Evolutionary conservation across 2,113 vertebrate genomes (phyloP), one percentile per base, ranked within the genome.

Genomic region (Callionymus lyra): DNA sequence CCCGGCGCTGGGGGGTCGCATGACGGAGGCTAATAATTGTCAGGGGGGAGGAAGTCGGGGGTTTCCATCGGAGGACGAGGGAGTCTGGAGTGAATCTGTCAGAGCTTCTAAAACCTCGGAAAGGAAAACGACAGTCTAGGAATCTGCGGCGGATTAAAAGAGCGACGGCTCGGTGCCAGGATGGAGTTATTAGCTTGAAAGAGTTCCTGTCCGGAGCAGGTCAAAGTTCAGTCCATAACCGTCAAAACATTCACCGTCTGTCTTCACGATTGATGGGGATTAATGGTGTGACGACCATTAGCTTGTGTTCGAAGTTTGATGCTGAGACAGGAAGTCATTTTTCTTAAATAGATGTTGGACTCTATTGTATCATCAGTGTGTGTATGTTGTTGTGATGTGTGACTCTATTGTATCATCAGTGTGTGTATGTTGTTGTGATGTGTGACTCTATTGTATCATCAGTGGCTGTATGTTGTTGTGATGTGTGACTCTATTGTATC

Each of bases 251-350:
- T 12, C 18, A 16, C 16, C 34, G 60, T 57, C 49, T 41, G 44
- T 68, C 66, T 58, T 50, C 56, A 31, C 44, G 51, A 66, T 59
- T 53, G 21, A 45, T 44, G 11, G 3, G 17, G 31, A 50, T 8
- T 27, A 8, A 27, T 27, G 21, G 8, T 5, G 4, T 4, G 21
- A 4, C 21, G 21, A 27, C 21, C 21, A 27, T 8, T 27, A 8
- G 21, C 21, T 27, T 27, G 21, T 27, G 21, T 27, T 27, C 8
- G 8, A 27, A 27, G 21, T n/a, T n/a, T 5, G 21, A 27, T 27
- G 21, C 21, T 27, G 21, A 27, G 4, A 27, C 21, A 27, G 21
- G 4, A 27, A 27, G 8, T 27, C 21, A 27, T 27, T 27, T 27
- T 27, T 27, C 21, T 8, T 27, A n/a, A n/a, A n/a, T 27, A 8